Base-by-base conservation (phyloP, 1,140 invertebrate genomes). In the Drosophila setifemur region DNA sequence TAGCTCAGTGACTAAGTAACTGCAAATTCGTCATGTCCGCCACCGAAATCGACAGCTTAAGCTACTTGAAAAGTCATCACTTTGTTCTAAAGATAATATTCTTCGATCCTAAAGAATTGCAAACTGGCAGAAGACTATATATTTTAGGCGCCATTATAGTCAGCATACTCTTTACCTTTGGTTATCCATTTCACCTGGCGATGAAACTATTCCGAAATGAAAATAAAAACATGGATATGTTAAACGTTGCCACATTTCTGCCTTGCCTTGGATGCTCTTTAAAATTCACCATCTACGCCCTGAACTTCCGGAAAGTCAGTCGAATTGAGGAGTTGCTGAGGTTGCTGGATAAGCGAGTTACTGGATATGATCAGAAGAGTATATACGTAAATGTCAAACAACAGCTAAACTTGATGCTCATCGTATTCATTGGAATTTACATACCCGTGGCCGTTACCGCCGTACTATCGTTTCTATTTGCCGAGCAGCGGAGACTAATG, bases 181-280 rank as follows among this genome's bases (percentile, higher is more conserved):
- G 28, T 5, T 74, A 64, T 68, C 81, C 81, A 1, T 4, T 75
- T 0, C 81, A 86, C 25, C 21, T 86, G 37, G 50, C 40, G 4
- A 1, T 78, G 37, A 16, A 40, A 0, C n/a, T 78, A 0, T 69
- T 85, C 21, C 16, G 31, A 0, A 77, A 60, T 11, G 19, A 12
- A 2, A 71, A 26, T 1, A n/a, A 63, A 9, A 48, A 47, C 3
- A 42, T 61, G 25, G 49, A 83, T 25, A 49, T 83, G 2, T 21
- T 61, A 2, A 79, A 71, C 37, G 37, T 83, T 0, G 48, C 66
- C 2, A 37, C 39, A 0, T 52, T 57, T 16, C 45, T 61, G 5
- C 73, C 69, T 4, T 64, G 52, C 23, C 4, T 35, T 2, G 60
- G 60, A 4, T 64, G 64, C 25, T 64, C 73, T 4, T 2, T 61